Evolutionary conservation across 2,113 vertebrate genomes (phyloP), one percentile per base, ranked within the genome.

Genomic region (Dipodomys ordii): DNA sequence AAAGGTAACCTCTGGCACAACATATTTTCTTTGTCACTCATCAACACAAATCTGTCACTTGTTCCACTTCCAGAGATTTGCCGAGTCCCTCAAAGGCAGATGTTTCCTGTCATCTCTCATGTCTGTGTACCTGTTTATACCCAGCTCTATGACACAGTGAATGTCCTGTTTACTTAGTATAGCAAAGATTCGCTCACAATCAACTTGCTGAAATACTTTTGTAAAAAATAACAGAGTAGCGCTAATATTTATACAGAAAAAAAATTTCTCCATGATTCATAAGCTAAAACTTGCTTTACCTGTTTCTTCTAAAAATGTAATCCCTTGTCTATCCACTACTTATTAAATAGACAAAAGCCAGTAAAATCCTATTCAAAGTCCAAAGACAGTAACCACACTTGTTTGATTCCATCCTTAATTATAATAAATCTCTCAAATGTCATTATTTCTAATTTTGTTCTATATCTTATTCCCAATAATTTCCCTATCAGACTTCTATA

Each of bases 61-160:
- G 68, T 93, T 96, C 95, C 95, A 78, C 74, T 94, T 92, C 35
- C 93, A 93, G 76, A 72, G 85, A 92, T 93, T 95, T 93, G 85
- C 80, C 2, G 5, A 4, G 46, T 88, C 84, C 30, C 86, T 94
- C 80, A 92, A 86, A 95, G 89, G 83, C 96, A 96, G 94, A 92
- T 95, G 94, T 95, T 96, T 97, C 96, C 96, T 96, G 87, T 83
- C 93, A n/a, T n/a, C 16, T 32, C 67, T 76, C 60, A 64, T 86
- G 77, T 90, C 74, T 90, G 35, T 23, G 60, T 93, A 96, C 96
- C 94, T 95, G 95, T 92, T 95, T 93, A 69, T 90, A 62, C 46
- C 35, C 79, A 83, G 49, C 53, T 69, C 39, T 68, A 25, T 28
- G 46, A 81, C 27, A 60, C 57, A n/a, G 27, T 49, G 83, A 93